Evolutionary conservation across 2,888 invertebrate species (phyloP).

Genomic region (Mythimna impura): DNA sequence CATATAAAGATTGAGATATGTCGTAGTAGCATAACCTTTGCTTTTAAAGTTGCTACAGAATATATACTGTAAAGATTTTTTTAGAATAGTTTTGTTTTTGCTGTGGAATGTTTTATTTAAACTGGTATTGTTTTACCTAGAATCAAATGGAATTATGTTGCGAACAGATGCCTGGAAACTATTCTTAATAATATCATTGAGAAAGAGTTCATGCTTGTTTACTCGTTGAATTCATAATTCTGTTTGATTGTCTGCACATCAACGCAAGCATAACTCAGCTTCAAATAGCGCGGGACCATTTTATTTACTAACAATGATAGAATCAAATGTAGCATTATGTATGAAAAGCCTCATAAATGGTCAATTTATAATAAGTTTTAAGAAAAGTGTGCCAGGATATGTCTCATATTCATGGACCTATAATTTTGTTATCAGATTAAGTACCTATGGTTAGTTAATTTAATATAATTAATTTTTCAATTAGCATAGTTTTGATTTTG

Average conservation of each 20-base stretch:
- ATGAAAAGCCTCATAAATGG: constrained; percentile 58
- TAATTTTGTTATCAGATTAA: constrained; percentile 49
- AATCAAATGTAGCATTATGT: constrained; percentile 45
- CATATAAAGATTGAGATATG: constrained; percentile 9
- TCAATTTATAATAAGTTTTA: constrained; percentile 46
- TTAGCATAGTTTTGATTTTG: constrained; percentile 60
- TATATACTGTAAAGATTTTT: constrained; percentile 6
- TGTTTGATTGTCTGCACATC: constrained; percentile 7
- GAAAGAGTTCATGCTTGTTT: not conserved
- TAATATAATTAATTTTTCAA: constrained; percentile 48
- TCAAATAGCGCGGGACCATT: constrained; percentile 58
- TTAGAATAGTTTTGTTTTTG: constrained; percentile 1
- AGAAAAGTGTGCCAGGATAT: constrained; percentile 48
- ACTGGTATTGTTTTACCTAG: not conserved
- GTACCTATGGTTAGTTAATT: constrained; percentile 40
- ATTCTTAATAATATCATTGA: not conserved
- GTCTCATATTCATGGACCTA: constrained; percentile 37
- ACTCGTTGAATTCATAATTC: not conserved
- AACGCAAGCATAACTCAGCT: constrained; percentile 27
- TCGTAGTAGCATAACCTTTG: constrained; percentile 14
- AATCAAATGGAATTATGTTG: not conserved
- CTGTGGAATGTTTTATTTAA: constrained; percentile 7
- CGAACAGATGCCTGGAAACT: not conserved
- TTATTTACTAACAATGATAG: constrained; percentile 32
- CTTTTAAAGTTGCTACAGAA: constrained; percentile 11